Evolutionary conservation across 2,797 vertebrate genomes (phyloP).

Genomic region (Sparidentex hasta): DNA sequence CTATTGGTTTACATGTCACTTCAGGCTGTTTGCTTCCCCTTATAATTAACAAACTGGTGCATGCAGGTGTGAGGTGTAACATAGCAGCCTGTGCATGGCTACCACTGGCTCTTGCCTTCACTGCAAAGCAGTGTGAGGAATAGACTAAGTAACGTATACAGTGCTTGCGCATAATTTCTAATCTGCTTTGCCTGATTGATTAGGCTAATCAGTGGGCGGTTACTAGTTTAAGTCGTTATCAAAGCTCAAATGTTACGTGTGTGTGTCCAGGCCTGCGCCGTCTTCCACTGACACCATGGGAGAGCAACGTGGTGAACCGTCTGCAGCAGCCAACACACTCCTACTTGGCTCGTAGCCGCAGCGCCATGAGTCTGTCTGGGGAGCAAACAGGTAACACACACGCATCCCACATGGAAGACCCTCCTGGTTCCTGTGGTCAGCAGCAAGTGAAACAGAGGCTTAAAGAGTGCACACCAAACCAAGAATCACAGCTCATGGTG

Average conservation of each 20-base stretch:
- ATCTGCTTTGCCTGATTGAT: conserved; percentile 47
- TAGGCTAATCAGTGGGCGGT: conserved; percentile 33
- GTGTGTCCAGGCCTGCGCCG: conserved; percentile 88
- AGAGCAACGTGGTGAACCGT: conserved; percentile 94
- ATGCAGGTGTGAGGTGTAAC: conserved; percentile 58
- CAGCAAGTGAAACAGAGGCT: neutral
- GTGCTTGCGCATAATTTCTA: conserved; percentile 24
- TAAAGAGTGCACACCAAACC: neutral
- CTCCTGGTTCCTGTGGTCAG: neutral
- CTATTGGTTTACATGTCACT: conserved; percentile 47
- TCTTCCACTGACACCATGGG: conserved; percentile 93
- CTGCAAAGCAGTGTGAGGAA: conserved; percentile 2
- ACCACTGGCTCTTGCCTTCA: conserved; percentile 17
- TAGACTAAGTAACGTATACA: conserved; percentile 9
- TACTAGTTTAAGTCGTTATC: conserved; percentile 37
- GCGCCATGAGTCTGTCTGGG: conserved; percentile 94
- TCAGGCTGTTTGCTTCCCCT: conserved; percentile 36
- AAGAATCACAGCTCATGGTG: neutral
- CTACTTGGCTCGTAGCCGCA: conserved; percentile 96
- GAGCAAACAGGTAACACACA: conserved; percentile 90
- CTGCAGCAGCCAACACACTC: conserved; percentile 97
- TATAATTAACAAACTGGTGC: conserved; percentile 37
- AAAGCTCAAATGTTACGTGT: conserved; percentile 33
- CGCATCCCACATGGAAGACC: neutral
- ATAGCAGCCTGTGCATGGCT: conserved; percentile 46